These are phyloP conservation scores for Archilochus colubris DNA, from an alignment of 2,113 vertebrate species.

Conservation along the genomic window DNA sequence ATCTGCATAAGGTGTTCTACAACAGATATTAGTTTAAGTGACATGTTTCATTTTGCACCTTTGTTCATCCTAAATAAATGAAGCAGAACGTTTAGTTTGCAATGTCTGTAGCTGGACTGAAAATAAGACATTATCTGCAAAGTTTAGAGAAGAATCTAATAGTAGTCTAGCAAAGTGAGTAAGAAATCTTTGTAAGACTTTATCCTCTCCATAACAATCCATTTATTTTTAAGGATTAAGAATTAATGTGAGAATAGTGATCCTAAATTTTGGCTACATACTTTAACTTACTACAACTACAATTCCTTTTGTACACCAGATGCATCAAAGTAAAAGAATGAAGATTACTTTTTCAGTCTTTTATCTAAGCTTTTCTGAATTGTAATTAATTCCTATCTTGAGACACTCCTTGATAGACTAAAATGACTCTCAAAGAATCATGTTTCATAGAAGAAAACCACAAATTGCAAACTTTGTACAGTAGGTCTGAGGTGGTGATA, in stretches of 20 bases:
- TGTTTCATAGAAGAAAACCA: neutral
- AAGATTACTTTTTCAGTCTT: neutral
- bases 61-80: neutral
- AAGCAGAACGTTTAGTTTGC: neutral
- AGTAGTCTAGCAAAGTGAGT: neutral
- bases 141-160: neutral
- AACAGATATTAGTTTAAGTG: neutral
- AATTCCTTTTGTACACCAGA: neutral
- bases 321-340: neutral
- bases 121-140: neutral
- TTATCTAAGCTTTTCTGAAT: neutral
- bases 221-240: neutral
- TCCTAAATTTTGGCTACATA: neutral
- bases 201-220: neutral
- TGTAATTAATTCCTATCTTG: neutral
- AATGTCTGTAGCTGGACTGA: neutral
- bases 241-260: neutral
- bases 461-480: neutral
- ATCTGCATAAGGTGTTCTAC: neutral
- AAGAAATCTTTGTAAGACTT: neutral
- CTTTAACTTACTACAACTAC: neutral
- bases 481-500: neutral
- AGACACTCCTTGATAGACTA: neutral
- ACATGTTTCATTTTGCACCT: neutral
- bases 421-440: neutral